Evolutionary conservation across 2,797 vertebrate genomes (phyloP), one percentile per base, ranked within the genome.

Genomic region (Coendou prehensilis): DNA sequence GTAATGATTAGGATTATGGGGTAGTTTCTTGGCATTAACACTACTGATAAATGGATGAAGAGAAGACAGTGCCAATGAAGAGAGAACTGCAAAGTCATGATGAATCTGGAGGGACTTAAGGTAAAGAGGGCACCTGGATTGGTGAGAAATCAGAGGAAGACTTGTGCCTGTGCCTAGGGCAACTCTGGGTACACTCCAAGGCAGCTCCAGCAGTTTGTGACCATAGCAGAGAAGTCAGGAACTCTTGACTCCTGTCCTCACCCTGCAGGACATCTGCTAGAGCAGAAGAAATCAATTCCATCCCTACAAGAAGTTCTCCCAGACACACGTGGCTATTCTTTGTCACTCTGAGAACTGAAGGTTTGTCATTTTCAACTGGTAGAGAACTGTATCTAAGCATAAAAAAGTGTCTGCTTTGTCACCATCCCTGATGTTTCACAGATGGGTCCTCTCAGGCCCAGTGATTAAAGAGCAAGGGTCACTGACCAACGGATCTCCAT

Each of bases 1-100:
- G 50, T 96, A 64, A 56, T 86, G 92, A 86, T 90, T 87, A 90
- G 64, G 52, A 87, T 64, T 57, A 83, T 89, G 54, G 28, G n/a
- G 30, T n/a, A 10, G 9, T 54, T 86, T n/a, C 56, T 88, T 45
- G 33, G 13, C 6, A 89, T 94, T 88, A 75, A 93, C 15, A 75
- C 13, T 76, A 41, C 45, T 73, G 41, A 71, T 47, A 79, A 75
- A 75, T 15, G 86, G 52, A 85, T 61, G 94, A 86, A 91, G 80
- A 93, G 45, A 50, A 93, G 71, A 78, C 18, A 90, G 26, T 75
- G 75, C 6, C 26, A 93, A 30, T 57, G 75, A 82, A 73, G 79
- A 94, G 15, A 89, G 45, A 93, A 52, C 37, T 80, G 5, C 18
- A 11, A 91, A 57, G 71, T 87, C 57, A 41, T 41, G 14, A 37